Base-by-base conservation (phyloP, 2,888 invertebrate genomes). In the Agriopis aurantiaria region DNA sequence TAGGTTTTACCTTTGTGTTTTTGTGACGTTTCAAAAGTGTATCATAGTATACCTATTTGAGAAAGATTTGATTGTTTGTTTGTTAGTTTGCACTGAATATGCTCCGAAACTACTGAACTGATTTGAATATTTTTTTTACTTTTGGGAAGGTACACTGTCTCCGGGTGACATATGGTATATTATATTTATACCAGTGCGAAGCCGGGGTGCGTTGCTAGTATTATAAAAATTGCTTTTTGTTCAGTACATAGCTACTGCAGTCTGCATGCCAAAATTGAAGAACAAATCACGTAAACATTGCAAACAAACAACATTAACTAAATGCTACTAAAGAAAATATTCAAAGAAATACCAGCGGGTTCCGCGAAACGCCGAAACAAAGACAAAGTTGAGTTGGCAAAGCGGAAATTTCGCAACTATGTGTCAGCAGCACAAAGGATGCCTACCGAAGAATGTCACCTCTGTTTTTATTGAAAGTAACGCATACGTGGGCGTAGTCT, bases 371-470 rank as follows among this genome's bases (percentile, higher is more conserved):
- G 23, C 52, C 43, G 40, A 56, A 45, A 59, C 63, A 64, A 59
- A 55, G 55, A 17, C 66, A 63, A 63, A 63, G 59, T 70, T 66
- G 63, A 43, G 65, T 66, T 53, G 72, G 75, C 73, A 78, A 81
- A 79, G 79, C 76, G 67, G 77, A 80, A 83, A 84, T 82, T 83
- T 79, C 63, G 64, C 72, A 85, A 87, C 83, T 84, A 85, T 85
- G 83, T 80, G 78, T 75, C 81, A 79, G 69, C 70, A 74, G 73
- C 78, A 82, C 69, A 84, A 84, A 84, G 82, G 82, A 80, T 83
- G 80, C 78, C 77, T 68, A 61, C 56, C 51, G 73, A 74, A 78
- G 81, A 81, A 83, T 83, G 80, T 73, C 75, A 77, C 81, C 75
- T 78, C 75, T 76, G 82, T 82, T 81, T 80, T 81, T 80, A 80